These are phyloP conservation scores for Platichthys stellatus DNA, from an alignment of 2,113 vertebrate species.

Conservation along the genomic window DNA sequence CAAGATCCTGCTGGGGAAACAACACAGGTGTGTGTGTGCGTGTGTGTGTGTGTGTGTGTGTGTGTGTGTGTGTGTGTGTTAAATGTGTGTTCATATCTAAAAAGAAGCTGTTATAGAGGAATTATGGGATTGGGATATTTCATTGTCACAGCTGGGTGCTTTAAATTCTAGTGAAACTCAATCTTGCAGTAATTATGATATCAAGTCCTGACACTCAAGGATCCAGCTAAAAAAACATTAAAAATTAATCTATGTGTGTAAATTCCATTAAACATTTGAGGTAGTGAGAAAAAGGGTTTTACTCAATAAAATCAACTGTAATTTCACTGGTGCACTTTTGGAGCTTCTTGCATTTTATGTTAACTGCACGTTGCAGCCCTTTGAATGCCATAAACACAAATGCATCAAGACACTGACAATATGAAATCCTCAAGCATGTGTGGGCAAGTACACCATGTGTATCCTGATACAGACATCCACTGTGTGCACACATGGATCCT, in stretches of 20 bases:
- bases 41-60: too few species aligned
- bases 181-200: neutral
- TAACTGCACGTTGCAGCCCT: neutral
- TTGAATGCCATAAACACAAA: neutral
- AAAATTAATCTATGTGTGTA: neutral
- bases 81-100: too few species aligned
- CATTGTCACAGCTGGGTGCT: too few species aligned
- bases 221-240: neutral
- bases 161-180: neutral
- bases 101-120: too few species aligned
- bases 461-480: constrained; percentile 12
- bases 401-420: neutral
- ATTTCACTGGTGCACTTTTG: neutral
- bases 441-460: neutral
- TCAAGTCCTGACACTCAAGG: neutral
- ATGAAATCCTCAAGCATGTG: neutral
- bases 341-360: neutral
- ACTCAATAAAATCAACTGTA: neutral
- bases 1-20: constrained; percentile 87
- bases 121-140: too few species aligned
- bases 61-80: too few species aligned
- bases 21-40: constrained; percentile 64
- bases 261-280: neutral
- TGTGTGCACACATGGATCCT: neutral
- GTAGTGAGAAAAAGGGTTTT: neutral